Conservation (phyloP, 2,888 invertebrate genomes). For the Ypsolopha sequella region DNA sequence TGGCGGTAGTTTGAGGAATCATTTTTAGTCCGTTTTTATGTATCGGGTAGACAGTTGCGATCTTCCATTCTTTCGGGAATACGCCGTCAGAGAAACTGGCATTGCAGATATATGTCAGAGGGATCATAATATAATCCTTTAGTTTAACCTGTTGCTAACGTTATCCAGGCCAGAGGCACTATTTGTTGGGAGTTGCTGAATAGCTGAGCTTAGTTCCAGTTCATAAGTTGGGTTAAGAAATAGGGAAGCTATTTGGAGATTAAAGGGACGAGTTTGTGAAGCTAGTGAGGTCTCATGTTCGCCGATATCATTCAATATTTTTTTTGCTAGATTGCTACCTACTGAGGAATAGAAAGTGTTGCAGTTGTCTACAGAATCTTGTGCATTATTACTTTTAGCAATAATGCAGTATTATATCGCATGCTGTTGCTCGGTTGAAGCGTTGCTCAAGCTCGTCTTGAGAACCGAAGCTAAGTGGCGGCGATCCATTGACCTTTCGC, state of each 20-base stretch:
- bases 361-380: background rate
- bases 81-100: too few species aligned
- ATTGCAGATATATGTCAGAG: too few species aligned
- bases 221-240: background rate
- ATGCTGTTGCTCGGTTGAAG: too few species aligned
- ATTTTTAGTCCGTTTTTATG: too few species aligned
- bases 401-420: too few species aligned
- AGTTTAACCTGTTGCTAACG: background rate
- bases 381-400: background rate
- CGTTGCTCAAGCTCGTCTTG: too few species aligned
- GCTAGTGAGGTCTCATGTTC: background rate
- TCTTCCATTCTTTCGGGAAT: too few species aligned
- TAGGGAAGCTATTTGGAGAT: background rate
- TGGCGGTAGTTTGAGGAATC: too few species aligned
- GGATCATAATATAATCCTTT: background rate
- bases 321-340: background rate
- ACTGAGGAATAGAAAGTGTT: background rate
- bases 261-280: background rate
- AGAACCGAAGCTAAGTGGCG: too few species aligned
- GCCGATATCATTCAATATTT: background rate
- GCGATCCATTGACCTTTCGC: too few species aligned
- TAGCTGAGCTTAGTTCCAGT: background rate
- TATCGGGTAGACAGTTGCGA: too few species aligned
- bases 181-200: background rate
- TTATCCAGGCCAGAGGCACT: background rate